Evolutionary conservation across 1,140 invertebrate species (phyloP), one percentile per base, ranked within the genome.

Genomic region (Drosophila kohkoa): DNA sequence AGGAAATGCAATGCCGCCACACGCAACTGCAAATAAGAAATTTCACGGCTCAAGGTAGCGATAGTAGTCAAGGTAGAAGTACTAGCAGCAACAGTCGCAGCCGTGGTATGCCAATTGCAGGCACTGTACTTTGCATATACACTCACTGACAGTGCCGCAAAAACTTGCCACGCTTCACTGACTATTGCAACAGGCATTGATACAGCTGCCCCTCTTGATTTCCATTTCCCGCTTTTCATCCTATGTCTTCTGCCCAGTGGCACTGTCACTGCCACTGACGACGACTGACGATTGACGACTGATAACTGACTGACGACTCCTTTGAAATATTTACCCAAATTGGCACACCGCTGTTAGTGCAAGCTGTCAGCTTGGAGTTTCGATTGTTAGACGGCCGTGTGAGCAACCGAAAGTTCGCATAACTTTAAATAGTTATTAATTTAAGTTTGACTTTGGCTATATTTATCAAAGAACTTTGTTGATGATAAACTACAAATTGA

Each of bases 1-100:
- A 79, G 79, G 68, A 79, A 86, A 79, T 79, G 79, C 82, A 79
- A 62, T 46, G 54, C 54, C 60, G 20, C 32, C 7, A 54, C 38
- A 60, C 57, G 45, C 51, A 57, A 32, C 46, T 49, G 67, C 76
- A 82, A 88, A 77, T 77, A 71, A 70, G 49, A 79, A 82, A 77
- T 77, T 69, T 73, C 54, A 59, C 35, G 59, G 66, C 77, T 71
- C 75, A 65, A 69, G 68, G 48, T 43, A 63, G 45, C 41, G 20
- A 3, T 25, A 25, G 20, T 3, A 25, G 20, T 3, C 20, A 3
- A 25, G 20, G 20, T 25, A 38, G 35, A 38, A 35, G 32, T 8
- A 38, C 6, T 10, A 43, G 41, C n/a, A 43, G 11, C 38, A 41
- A 11, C 38, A 41, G 38, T 8, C 5, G 30, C 30, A 32, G 30